Conservation (phyloP, 2,888 invertebrate genomes). For the Phrixothrix hirtus region DNA sequence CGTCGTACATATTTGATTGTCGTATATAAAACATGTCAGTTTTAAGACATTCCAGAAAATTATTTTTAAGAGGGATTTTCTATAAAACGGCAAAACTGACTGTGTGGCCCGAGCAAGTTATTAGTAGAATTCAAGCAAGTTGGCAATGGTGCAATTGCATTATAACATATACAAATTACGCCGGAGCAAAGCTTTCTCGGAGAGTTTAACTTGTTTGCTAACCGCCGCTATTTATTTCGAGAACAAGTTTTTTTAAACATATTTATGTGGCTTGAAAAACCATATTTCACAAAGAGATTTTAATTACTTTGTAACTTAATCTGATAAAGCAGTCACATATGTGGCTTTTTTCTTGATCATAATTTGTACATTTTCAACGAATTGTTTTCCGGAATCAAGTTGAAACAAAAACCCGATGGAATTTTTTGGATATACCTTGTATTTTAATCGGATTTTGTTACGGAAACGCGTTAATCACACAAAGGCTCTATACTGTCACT, state of each 20-base stretch:
- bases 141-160: constrained; percentile 19
- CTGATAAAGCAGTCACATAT: constrained; percentile 19
- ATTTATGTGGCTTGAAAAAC: constrained; percentile 26
- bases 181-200: constrained; percentile 15
- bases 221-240: constrained; percentile 22
- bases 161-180: constrained; percentile 25
- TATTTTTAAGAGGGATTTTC: too few relatives aligned
- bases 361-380: constrained; percentile 14
- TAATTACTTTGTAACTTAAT: constrained; percentile 29
- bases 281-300: constrained; percentile 25
- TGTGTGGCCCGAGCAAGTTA: constrained; percentile 1
- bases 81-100: too few relatives aligned
- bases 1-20: neutral
- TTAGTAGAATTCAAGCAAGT: constrained; percentile 13
- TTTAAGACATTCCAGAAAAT: too few relatives aligned
- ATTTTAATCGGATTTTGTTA: too few relatives aligned
- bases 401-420: neutral
- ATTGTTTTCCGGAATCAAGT: neutral
- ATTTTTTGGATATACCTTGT: too few relatives aligned
- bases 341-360: constrained; percentile 10
- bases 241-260: constrained; percentile 24
- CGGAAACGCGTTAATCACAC: too few relatives aligned
- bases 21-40: neutral
- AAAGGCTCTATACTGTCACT: too few relatives aligned
- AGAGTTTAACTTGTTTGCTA: constrained; percentile 21